Conservation (phyloP, 2,888 invertebrate genomes). For the Disparrhopalites patrizii region DNA sequence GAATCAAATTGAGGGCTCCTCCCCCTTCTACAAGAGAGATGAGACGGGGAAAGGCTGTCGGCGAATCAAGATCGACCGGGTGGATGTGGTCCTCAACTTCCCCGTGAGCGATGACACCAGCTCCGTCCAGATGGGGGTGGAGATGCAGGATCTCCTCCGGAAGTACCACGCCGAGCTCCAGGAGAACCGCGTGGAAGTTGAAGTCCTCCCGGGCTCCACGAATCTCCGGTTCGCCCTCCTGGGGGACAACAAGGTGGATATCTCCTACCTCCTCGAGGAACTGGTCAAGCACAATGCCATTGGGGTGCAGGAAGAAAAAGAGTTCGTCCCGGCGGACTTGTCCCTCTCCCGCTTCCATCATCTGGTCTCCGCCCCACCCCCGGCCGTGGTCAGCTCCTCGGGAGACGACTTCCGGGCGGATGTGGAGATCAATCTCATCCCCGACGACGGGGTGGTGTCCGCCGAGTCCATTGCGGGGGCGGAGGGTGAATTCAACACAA, state of each 20-base stretch:
- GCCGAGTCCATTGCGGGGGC: slow-evolving; percentile 35
- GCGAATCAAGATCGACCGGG: slow-evolving; percentile 68
- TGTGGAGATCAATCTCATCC: slow-evolving; percentile 24
- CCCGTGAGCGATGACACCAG: slow-evolving; percentile 45
- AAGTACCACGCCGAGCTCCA: slow-evolving; percentile 33
- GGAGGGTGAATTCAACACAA: slow-evolving; percentile 39
- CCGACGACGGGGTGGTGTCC: slow-evolving; percentile 36
- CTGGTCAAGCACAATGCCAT: slow-evolving; percentile 36
- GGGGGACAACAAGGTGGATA: slow-evolving; percentile 70
- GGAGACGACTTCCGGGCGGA: too few species aligned
- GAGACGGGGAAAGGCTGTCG: slow-evolving; percentile 61
- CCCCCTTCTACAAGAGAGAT: slow-evolving; percentile 57
- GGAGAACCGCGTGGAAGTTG: slow-evolving; percentile 53
- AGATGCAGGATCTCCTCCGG: slow-evolving; percentile 41
- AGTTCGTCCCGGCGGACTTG: slow-evolving; percentile 36
- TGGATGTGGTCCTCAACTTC: slow-evolving; percentile 70
- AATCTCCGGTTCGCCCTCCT: slow-evolving; percentile 58
- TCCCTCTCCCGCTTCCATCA: slow-evolving; percentile 39
- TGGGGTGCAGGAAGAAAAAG: slow-evolving; percentile 35
- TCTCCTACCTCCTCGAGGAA: slow-evolving; percentile 73
- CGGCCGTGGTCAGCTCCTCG: slow-evolving; percentile 4
- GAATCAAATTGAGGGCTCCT: slow-evolving; percentile 57
- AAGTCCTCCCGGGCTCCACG: slow-evolving; percentile 56
- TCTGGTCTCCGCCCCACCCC: slow-evolving; percentile 12
- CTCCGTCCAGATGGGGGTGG: slow-evolving; percentile 43